Conservation (phyloP, 2,113 vertebrate genomes). For the Macquaria ambigua region DNA sequence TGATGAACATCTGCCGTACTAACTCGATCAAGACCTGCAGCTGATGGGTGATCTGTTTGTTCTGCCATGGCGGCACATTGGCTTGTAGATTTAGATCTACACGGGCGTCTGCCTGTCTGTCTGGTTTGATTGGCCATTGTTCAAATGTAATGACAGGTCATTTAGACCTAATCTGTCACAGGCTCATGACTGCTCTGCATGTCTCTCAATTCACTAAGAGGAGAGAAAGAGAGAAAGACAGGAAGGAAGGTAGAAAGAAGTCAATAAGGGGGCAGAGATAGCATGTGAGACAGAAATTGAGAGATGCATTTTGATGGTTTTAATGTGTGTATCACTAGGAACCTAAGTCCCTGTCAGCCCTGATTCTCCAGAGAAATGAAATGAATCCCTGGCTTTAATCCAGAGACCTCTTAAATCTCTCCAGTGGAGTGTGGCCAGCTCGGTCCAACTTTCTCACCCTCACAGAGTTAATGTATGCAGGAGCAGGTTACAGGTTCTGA, state of each 20-base stretch:
- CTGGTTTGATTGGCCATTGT: constrained; percentile 69
- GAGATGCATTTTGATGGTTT: constrained; percentile 83
- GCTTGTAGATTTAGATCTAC: constrained; percentile 40
- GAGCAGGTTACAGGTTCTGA: constrained; percentile 28
- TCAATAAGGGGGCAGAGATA: constrained; percentile 73
- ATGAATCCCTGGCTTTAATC: constrained; percentile 89
- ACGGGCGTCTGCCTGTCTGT: constrained; percentile 71
- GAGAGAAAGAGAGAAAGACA: constrained; percentile 66
- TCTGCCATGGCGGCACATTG: constrained; percentile 50
- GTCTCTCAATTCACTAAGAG: constrained; percentile 86
- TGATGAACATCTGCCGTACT: constrained; percentile 15
- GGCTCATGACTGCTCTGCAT: constrained; percentile 86
- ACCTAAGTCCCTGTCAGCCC: constrained; percentile 88
- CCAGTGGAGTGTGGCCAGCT: constrained; percentile 80
- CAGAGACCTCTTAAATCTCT: constrained; percentile 86
- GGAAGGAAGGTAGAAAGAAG: constrained; percentile 60
- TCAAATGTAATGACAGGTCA: constrained; percentile 84
- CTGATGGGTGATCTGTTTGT: constrained; percentile 55
- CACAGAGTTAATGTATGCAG: constrained; percentile 20
- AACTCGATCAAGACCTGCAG: constrained; percentile 29
- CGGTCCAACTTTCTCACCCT: constrained; percentile 52
- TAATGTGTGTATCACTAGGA: constrained; percentile 85
- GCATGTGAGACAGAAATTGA: constrained; percentile 77
- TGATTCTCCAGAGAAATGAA: constrained; percentile 91
- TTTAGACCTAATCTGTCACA: constrained; percentile 86